Percentiles rank a stretch among this genome's conserved stretches.
These are phyloP conservation scores for Meloidogyne chitwoodi DNA, from an alignment of 1,140 invertebrate species.

Conservation along the genomic window DNA sequence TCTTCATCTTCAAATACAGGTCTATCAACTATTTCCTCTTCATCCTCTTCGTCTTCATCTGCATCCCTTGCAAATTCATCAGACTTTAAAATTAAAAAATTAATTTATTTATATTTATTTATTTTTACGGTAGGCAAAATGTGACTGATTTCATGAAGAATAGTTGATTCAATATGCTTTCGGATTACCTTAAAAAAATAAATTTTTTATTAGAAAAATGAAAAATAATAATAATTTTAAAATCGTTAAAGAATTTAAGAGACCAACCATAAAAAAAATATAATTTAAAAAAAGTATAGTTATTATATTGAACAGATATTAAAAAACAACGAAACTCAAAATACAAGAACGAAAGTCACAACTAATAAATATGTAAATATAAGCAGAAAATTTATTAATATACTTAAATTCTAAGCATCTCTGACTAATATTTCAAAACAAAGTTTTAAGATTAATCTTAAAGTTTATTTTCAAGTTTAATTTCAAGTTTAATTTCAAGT, in stretches of 20 bases:
- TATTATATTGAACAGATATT: too few relatives aligned
- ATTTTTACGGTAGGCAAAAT: conserved; percentile 52
- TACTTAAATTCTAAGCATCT: too few relatives aligned
- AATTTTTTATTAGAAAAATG: background rate
- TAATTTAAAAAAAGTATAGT: too few relatives aligned
- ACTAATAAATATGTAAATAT: too few relatives aligned
- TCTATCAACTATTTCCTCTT: conserved; percentile 4
- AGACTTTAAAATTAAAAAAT: conserved; percentile 19
- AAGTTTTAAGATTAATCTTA: too few relatives aligned
- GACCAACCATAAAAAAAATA: background rate
- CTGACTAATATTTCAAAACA: too few relatives aligned
- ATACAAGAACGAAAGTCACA: too few relatives aligned
- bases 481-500: too few relatives aligned
- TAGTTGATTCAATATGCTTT: conserved; percentile 60
- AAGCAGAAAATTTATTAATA: too few relatives aligned
- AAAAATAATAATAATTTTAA: background rate
- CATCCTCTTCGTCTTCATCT: conserved; percentile 48
- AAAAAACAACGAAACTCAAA: too few relatives aligned
- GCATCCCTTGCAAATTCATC: conserved; percentile 60
- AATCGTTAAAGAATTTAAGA: background rate
- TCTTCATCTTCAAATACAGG: background rate
- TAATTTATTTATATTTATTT: background rate
- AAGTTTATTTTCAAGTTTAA: too few relatives aligned
- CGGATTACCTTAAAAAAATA: conserved; percentile 54
- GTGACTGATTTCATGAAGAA: conserved; percentile 59